Base-by-base conservation (phyloP, 2,797 vertebrate genomes). In the Rhynchotus rufescens region DNA sequence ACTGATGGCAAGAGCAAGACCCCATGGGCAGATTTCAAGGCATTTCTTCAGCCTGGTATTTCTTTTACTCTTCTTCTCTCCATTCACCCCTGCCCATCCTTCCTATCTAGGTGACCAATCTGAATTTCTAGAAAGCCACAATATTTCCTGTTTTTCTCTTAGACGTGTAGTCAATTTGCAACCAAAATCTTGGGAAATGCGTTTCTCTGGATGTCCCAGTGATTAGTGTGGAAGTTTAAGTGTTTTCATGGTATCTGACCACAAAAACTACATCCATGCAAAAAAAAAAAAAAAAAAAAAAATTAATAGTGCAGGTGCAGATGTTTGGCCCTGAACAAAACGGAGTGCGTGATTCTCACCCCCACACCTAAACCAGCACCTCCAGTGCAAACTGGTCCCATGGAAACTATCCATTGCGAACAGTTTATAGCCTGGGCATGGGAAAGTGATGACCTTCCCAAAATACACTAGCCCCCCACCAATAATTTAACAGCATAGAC, bases 111-210 rank as follows among this genome's bases (percentile, higher is more conserved):
- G 20, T 25, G 77, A 47, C 9, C 20, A 72, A 34, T 3, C 5
- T 65, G 36, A 51, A 80, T 78, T 60, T 56, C 73, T 66, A 73
- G 54, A 59, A 86, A 51, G 42, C 6, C 7, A 19, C 7, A 26
- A 2, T 5, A 52, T 5, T 9, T 21, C 25, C 4, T 2, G 16
- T 62, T 76, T 89, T 68, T 12, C 26, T 76, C 38, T 26, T 49
- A 81, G 34, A 32, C 12, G 36, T 6, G 1, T 13, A 51, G 56
- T 49, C 32, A 83, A 62, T 15, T 51, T 72, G 15, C 32, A 57
- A 32, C 10, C 28, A 79, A 84, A 74, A n/a, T 8, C 6, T 57
- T 54, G 6, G 0, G 1, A 72, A 5, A 2, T 5, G 2, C 34
- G 17, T 68, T 85, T 78, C 34, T 83, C 73, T 66, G 17, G 8